Evolutionary conservation across 1,140 invertebrate species (phyloP).

Genomic region (Cataglyphis hispanica): DNA sequence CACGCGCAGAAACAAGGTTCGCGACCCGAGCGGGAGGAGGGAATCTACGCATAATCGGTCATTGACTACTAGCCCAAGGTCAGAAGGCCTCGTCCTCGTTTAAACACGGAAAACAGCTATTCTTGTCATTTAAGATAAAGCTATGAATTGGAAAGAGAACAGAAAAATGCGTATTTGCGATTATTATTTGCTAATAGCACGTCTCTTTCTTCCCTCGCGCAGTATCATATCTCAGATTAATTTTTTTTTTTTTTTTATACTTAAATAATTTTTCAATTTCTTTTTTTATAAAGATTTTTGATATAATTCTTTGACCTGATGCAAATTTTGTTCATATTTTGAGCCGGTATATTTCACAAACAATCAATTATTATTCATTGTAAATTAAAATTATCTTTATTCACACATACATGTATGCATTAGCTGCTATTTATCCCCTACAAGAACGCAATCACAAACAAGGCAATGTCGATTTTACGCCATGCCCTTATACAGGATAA

Average conservation of each 20-base stretch:
- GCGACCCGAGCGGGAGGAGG: constrained; percentile 15
- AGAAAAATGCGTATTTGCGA: background rate
- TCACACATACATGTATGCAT: background rate
- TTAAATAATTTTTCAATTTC: constrained; percentile 19
- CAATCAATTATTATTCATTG: background rate
- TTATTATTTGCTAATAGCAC: background rate
- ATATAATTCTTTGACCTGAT: background rate
- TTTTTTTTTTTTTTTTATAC: background rate
- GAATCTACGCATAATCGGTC: constrained; percentile 34
- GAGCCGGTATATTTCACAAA: background rate
- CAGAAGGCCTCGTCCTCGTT: constrained; percentile 32
- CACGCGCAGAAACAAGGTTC: background rate
- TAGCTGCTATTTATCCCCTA: constrained; percentile 4
- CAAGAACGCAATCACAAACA: background rate
- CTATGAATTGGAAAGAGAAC: constrained; percentile 14
- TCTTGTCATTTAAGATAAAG: constrained; percentile 37
- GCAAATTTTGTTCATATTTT: background rate
- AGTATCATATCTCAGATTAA: background rate
- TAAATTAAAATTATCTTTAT: background rate
- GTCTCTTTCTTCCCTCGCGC: no score
- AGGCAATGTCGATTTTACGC: constrained; percentile 26
- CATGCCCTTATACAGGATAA: constrained; percentile 43
- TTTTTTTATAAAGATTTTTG: background rate
- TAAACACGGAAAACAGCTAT: constrained; percentile 58
- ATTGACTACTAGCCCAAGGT: constrained; percentile 56